Conservation (phyloP, 1,140 invertebrate species). For the Anastrepha ludens region DNA sequence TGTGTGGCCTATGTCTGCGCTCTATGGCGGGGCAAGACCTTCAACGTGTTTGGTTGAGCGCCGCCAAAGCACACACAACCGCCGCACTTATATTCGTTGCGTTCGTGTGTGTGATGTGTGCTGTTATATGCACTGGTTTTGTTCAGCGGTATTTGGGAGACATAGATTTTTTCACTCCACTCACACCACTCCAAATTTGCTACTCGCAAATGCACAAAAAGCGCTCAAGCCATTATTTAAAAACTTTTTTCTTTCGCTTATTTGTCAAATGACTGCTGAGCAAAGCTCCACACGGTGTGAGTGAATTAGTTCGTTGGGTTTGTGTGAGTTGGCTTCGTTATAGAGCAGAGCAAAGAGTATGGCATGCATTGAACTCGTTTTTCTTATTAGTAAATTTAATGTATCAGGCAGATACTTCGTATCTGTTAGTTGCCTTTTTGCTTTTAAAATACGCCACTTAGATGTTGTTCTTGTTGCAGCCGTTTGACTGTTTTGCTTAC, state of each 20-base stretch:
- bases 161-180: conserved; percentile 28
- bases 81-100: not conserved
- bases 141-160: not conserved
- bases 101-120: not conserved
- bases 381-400: conserved; percentile 58
- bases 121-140: not conserved
- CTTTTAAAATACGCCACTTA: not conserved
- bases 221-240: conserved; percentile 1
- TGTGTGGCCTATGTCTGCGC: conserved; percentile 50
- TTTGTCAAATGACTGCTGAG: not conserved
- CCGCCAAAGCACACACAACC: not conserved
- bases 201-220: not conserved
- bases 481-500: not conserved
- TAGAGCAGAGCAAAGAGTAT: conserved; percentile 53
- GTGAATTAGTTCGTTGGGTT: conserved; percentile 35
- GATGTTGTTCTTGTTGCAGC: conserved; percentile 32
- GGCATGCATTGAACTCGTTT: conserved; percentile 56
- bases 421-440: conserved; percentile 55
- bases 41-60: conserved; percentile 71
- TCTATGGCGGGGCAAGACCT: conserved; percentile 71
- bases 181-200: conserved; percentile 37
- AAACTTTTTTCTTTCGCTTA: not conserved
- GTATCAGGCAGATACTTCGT: conserved; percentile 56
- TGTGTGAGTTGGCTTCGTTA: not conserved
- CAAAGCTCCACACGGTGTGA: not conserved